These are phyloP conservation scores for Callitettix versicolor DNA, from an alignment of 1,140 invertebrate genomes.

Conservation along the genomic window DNA sequence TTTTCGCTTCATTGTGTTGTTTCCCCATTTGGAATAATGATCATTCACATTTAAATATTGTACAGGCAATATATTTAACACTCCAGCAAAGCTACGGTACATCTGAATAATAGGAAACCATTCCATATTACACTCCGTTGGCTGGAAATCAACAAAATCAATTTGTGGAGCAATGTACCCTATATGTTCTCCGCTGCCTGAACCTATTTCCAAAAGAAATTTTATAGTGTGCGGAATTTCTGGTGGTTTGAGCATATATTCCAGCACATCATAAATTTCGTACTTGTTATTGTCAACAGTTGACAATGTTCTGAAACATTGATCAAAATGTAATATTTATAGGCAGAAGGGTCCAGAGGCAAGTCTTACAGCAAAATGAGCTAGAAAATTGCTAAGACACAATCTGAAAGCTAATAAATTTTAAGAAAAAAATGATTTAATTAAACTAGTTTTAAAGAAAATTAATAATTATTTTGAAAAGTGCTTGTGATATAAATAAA, in stretches of 20 bases:
- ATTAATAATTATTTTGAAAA: no score
- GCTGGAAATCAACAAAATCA: conserved; percentile 59
- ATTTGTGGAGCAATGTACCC: conserved; percentile 63
- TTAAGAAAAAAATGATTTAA: no score
- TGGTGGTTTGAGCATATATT: conserved; percentile 43
- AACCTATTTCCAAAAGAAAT: conserved; percentile 61
- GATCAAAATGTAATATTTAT: no score
- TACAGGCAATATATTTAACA: conserved; percentile 48
- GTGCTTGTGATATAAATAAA: no score
- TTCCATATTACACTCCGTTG: conserved; percentile 55
- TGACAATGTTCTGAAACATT: no score
- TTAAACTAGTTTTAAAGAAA: no score
- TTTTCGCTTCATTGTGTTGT: conserved; percentile 35
- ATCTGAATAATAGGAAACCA: conserved; percentile 58
- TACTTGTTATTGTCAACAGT: conserved; percentile 72
- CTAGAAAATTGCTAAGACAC: no score
- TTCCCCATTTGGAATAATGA: conserved; percentile 22
- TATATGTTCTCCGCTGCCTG: conserved; percentile 74
- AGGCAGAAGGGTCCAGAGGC: no score
- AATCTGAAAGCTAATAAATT: no score
- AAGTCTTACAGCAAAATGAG: no score
- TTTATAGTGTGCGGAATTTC: conserved; percentile 27
- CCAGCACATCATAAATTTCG: conserved; percentile 59
- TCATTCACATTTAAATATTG: conserved; percentile 21
- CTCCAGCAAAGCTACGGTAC: conserved; percentile 45